Evolutionary conservation across 2,888 invertebrate genomes (phyloP).

Genomic region (Argynnis bischoffii): DNA sequence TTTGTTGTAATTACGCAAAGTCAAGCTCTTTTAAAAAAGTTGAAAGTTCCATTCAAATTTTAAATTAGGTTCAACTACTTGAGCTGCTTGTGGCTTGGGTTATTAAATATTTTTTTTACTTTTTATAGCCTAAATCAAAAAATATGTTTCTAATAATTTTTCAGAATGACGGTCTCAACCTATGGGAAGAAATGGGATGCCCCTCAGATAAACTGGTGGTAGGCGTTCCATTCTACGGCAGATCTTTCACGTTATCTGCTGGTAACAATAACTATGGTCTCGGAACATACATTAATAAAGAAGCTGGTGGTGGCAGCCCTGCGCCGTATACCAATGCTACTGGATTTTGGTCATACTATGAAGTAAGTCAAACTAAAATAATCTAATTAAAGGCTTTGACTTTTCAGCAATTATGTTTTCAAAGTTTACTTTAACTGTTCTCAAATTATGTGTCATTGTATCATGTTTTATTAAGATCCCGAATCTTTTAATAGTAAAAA

Average conservation of each 20-base stretch:
- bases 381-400: background rate
- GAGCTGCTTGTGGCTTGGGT: too few species aligned
- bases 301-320: conserved; percentile 93
- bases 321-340: conserved; percentile 93
- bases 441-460: too few species aligned
- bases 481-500: too few species aligned
- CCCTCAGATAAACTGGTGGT: conserved; percentile 93
- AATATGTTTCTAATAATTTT: conserved; percentile 41
- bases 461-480: too few species aligned
- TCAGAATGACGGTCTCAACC: conserved; percentile 91
- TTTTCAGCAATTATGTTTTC: background rate
- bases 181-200: conserved; percentile 96
- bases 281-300: conserved; percentile 94
- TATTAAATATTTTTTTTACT: too few species aligned
- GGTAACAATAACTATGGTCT: conserved; percentile 92
- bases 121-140: background rate
- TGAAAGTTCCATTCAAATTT: too few species aligned
- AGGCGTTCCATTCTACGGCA: conserved; percentile 94
- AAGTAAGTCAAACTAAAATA: conserved; percentile 74
- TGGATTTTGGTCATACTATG: conserved; percentile 93
- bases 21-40: too few species aligned
- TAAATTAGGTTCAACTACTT: too few species aligned
- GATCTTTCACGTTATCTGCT: conserved; percentile 90
- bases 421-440: too few species aligned
- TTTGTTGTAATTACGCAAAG: too few species aligned